Evolutionary conservation across 2,888 invertebrate genomes (phyloP).

Genomic region (Caenorhabditis panamensis): DNA sequence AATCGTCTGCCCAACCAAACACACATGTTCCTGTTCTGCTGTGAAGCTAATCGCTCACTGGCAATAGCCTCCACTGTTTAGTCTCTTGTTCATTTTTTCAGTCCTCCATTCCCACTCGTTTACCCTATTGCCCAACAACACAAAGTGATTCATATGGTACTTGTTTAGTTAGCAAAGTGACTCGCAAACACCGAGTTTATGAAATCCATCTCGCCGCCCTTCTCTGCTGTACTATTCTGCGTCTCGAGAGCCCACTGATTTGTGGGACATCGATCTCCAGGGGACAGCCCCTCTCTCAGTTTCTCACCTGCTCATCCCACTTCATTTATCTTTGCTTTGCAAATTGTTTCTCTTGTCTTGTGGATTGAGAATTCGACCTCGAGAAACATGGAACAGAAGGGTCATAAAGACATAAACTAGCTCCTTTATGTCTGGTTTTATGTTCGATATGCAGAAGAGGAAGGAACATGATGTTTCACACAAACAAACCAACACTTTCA

Average conservation of each 20-base stretch:
- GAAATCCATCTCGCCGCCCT: constrained; percentile 46
- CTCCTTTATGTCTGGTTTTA: constrained; percentile 12
- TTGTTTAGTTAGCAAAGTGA: constrained; percentile 58
- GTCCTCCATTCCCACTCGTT: constrained; percentile 7
- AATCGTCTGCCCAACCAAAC: not conserved
- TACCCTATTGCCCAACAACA: constrained; percentile 25
- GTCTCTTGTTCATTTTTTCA: no score
- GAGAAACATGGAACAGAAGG: no score
- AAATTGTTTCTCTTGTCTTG: not conserved
- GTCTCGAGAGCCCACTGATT: constrained; percentile 24
- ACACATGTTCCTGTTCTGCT: constrained; percentile 32
- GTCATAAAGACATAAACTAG: no score
- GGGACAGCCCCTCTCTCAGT: constrained; percentile 9
- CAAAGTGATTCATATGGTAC: constrained; percentile 52
- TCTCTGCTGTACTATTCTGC: constrained; percentile 46
- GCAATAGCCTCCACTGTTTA: no score
- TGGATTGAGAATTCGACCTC: no score
- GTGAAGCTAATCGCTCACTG: no score
- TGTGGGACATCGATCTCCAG: constrained; percentile 19
- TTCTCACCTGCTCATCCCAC: constrained; percentile 48
- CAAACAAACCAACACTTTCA: no score
- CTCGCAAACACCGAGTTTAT: constrained; percentile 57
- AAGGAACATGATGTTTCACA: no score
- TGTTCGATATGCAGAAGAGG: not conserved
- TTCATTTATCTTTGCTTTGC: constrained; percentile 3